A percentile compares a stretch with the other conserved stretches of the same genome.
Evolutionary conservation across 2,113 vertebrate genomes (phyloP).

Genomic region (Zosterops japonicus): DNA sequence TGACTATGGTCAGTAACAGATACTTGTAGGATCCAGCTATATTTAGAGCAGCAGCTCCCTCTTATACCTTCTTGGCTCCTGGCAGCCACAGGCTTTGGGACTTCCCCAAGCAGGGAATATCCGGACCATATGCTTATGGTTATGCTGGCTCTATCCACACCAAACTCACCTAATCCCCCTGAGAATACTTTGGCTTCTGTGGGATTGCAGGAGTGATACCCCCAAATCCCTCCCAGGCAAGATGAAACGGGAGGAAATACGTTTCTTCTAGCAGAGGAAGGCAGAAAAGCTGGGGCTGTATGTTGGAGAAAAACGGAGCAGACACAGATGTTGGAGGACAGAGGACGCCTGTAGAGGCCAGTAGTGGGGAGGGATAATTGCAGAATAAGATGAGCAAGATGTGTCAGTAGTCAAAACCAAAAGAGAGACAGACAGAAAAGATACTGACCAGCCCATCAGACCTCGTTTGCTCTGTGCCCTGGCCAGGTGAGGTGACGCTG

Average conservation of each 20-base stretch:
- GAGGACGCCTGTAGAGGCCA: neutral
- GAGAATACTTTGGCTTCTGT: neutral
- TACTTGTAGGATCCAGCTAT: neutral
- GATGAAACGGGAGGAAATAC: neutral
- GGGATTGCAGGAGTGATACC: neutral
- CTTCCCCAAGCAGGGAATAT: neutral
- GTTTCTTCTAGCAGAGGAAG: neutral
- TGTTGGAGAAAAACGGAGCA: neutral
- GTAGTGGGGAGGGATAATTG: neutral
- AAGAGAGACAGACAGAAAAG: neutral
- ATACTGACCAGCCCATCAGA: neutral
- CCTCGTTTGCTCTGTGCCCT: neutral
- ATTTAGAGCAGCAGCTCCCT: neutral
- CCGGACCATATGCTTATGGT: neutral
- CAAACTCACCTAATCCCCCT: neutral
- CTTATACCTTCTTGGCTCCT: neutral
- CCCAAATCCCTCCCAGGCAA: neutral
- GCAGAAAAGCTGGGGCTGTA: neutral
- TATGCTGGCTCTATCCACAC: accelerated
- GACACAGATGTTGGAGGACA: accelerated
- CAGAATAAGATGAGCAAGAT: neutral
- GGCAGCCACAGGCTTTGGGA: neutral
- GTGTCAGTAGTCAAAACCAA: neutral
- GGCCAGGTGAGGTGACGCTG: neutral
- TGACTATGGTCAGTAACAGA: neutral